A percentile compares a stretch with the other conserved stretches of the same genome.
Conservation (phyloP, 2,113 vertebrate genomes). For the Otus sunia region DNA sequence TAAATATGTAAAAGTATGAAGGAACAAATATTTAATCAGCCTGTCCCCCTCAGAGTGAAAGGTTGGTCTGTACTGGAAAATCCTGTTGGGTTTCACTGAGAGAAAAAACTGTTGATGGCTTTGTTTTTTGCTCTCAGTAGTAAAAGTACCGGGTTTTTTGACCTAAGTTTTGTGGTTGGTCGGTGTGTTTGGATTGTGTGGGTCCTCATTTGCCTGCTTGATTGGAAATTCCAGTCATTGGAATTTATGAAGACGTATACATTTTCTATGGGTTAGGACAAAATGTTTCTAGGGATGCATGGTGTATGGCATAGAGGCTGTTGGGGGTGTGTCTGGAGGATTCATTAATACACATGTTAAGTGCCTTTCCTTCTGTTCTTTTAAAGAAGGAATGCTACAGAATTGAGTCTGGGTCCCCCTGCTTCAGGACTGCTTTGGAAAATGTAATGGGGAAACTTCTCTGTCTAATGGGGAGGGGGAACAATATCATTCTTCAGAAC, state of each 20-base stretch:
- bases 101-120: neutral
- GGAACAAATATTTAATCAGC: neutral
- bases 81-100: neutral
- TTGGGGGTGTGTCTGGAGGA: neutral
- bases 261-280: neutral
- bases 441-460: neutral
- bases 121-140: neutral
- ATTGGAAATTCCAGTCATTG: neutral
- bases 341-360: neutral
- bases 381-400: neutral
- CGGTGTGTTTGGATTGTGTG: neutral
- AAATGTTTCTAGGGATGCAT: neutral
- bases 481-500: neutral
- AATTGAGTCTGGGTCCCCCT: neutral
- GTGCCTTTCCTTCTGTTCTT: slow-evolving; percentile 27
- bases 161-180: neutral
- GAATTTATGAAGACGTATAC: neutral
- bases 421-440: neutral
- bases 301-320: neutral
- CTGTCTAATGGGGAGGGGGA: neutral
- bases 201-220: neutral
- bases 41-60: neutral
- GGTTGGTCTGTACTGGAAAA: neutral
- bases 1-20: neutral
- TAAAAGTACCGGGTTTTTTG: rapidly evolving